A percentile compares a stretch with the other conserved stretches of the same genome.
These are phyloP conservation scores for Myathropa florea DNA, from an alignment of 2,888 invertebrate genomes.

Conservation along the genomic window DNA sequence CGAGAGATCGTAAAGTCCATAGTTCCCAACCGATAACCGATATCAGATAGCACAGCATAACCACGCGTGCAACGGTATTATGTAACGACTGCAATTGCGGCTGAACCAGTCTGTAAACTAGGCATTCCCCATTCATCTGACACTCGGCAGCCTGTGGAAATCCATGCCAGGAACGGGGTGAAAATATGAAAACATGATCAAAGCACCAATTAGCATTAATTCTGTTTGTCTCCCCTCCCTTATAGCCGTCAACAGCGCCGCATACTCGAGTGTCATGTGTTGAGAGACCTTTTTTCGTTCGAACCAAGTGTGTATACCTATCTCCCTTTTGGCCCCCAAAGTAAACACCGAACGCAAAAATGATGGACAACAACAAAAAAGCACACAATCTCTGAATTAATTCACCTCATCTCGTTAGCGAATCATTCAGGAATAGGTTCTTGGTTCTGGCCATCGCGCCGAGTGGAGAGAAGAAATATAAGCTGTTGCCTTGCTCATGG, in stretches of 20 bases:
- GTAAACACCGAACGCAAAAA: neutral
- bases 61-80: constrained; percentile 13
- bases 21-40: neutral
- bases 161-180: neutral
- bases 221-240: neutral
- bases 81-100: constrained; percentile 2
- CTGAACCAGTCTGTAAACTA: neutral
- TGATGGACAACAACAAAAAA: neutral
- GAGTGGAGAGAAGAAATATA: constrained; percentile 54
- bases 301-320: neutral
- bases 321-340: neutral
- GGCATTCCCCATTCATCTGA: too few species aligned
- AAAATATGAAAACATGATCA: constrained; percentile 8
- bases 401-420: constrained; percentile 21
- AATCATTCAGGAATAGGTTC: constrained; percentile 28
- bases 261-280: neutral
- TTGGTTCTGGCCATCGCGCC: constrained; percentile 3
- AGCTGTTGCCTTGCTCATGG: constrained; percentile 38
- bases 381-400: constrained; percentile 14
- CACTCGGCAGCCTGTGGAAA: neutral
- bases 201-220: constrained; percentile 25
- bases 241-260: neutral
- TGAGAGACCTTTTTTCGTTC: neutral
- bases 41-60: constrained; percentile 10
- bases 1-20: neutral